Evolutionary conservation across 2,113 vertebrate species (phyloP), one percentile per base, ranked within the genome.

Genomic region (Abramis brama): DNA sequence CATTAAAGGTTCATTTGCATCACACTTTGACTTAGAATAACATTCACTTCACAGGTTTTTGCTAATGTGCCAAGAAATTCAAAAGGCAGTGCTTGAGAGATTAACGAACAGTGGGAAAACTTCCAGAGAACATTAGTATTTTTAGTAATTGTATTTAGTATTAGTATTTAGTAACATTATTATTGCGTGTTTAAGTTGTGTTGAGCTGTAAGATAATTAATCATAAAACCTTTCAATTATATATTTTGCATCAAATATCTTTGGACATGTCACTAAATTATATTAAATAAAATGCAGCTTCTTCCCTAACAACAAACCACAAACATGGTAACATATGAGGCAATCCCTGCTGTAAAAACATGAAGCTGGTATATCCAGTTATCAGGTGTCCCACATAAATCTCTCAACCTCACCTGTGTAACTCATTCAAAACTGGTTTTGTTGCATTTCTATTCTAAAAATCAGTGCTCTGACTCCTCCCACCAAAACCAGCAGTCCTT

Each of bases 381-480:
- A 27, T 36, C 57, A 21, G 25, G 39, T 83, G 27, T n/a, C 10
- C 55, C 17, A 3, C 17, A 59, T 9, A 45, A 52, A 52, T 64
- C 62, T 45, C 4, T 30, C 15, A 5, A 11, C 78, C 71, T 79
- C 15, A 13, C 43, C 62, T 81, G 66, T 76, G 43, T 25, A n/a
- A 68, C 47, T 21, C 25, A 57, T 73, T 83, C 81, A 70, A 88
- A 95, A 95, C 94, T 45, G 13, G 94, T 79, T 89, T 27, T 83
- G 84, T 88, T 10, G 85, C 94, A 95, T 94, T 92, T 87, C 86
- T 91, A 21, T 52, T 36, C 76, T 91, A 91, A 91, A 88, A 81
- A 74, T 88, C 73, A 19, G 30, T 12, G 43, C 89, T 87, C n/a
- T 52, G 39, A n/a, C 83, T 50, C 79, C 74, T 74, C 86, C 79